These are phyloP conservation scores for Tridacna gigas DNA, from an alignment of 2,888 invertebrate genomes.

Conservation along the genomic window DNA sequence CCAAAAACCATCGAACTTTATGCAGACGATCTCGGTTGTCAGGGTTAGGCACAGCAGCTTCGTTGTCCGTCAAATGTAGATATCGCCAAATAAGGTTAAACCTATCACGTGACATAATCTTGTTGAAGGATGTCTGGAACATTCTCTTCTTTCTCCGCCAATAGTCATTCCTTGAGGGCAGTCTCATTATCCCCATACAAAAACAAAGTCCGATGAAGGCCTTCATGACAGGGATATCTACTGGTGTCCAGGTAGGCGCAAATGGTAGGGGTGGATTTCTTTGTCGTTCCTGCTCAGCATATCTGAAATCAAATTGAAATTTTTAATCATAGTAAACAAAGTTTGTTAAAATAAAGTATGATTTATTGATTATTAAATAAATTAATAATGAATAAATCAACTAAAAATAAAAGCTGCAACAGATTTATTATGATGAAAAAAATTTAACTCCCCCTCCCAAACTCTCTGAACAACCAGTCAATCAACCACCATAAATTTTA, in stretches of 20 bases:
- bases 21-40: too few species aligned
- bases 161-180: constrained; percentile 47
- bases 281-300: constrained; percentile 47
- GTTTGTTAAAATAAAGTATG: too few species aligned
- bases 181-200: constrained; percentile 40
- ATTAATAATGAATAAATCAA: too few species aligned
- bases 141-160: constrained; percentile 43
- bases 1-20: too few species aligned
- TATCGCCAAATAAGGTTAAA: not conserved
- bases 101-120: constrained; percentile 29
- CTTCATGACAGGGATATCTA: constrained; percentile 34
- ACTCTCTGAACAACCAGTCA: too few species aligned
- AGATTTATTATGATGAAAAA: too few species aligned
- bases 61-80: not conserved
- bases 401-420: too few species aligned
- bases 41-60: not conserved
- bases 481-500: too few species aligned
- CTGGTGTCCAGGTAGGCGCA: constrained; percentile 45
- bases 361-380: too few species aligned
- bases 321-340: too few species aligned
- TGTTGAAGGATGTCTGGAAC: constrained; percentile 46
- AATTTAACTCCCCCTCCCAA: too few species aligned
- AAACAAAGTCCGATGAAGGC: constrained; percentile 45
- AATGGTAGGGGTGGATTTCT: constrained; percentile 35
- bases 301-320: not conserved